Conservation (phyloP, 2,113 vertebrate genomes). For the Willisornis vidua region DNA sequence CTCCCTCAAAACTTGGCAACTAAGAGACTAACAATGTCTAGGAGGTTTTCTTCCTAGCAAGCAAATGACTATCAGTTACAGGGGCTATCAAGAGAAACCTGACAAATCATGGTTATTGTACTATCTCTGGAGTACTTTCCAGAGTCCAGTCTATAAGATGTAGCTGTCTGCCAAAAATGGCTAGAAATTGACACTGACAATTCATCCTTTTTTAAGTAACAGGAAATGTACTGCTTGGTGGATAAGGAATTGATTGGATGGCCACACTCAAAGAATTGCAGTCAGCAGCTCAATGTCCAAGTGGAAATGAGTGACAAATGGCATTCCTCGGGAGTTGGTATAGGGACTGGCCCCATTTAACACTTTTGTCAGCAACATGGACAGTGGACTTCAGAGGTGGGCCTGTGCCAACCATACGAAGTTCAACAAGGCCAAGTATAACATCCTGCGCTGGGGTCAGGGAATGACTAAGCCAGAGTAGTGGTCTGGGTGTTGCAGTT, state of each 20-base stretch:
- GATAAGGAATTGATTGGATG: neutral
- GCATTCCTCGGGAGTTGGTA: neutral
- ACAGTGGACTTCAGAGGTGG: neutral
- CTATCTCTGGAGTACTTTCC: neutral
- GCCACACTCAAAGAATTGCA: neutral
- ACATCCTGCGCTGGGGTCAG: neutral
- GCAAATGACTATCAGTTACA: neutral
- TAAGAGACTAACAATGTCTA: neutral
- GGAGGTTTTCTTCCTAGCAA: neutral
- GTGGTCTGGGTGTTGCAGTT: neutral
- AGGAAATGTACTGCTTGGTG: neutral
- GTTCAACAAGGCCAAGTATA: too few species aligned
- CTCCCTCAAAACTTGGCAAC: neutral
- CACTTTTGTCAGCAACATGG: neutral
- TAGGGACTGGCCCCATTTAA: neutral
- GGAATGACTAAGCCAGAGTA: neutral
- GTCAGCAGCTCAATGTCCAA: neutral
- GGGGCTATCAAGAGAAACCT: neutral
- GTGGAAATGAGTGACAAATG: neutral
- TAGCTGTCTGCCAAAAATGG: neutral
- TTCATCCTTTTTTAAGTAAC: neutral
- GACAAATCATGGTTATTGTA: neutral
- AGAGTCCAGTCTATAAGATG: neutral
- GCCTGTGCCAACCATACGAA: neutral
- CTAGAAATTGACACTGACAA: neutral